These are phyloP conservation scores for Colinus virginianus DNA, from an alignment of 2,113 vertebrate species.

Conservation along the genomic window DNA sequence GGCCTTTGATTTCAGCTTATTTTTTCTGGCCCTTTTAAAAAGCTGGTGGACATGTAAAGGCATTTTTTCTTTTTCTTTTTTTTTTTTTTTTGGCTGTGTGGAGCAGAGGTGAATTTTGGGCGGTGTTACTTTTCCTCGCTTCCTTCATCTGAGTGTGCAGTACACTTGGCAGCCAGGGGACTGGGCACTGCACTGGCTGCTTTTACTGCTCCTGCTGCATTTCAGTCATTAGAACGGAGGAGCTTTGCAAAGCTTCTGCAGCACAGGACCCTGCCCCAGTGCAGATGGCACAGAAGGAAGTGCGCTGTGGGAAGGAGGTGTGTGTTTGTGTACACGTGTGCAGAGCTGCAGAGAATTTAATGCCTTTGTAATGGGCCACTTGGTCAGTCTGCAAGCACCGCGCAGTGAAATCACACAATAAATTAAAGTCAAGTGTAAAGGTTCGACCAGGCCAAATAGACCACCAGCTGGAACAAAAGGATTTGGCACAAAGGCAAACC, in stretches of 20 bases:
- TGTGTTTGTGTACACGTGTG: neutral
- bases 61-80: neutral
- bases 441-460: constrained; percentile 35
- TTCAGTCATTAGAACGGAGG: constrained; percentile 42
- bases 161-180: constrained; percentile 51
- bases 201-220: constrained; percentile 58
- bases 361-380: constrained; percentile 1
- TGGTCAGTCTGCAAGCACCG: neutral
- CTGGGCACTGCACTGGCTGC: constrained; percentile 10
- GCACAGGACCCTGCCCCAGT: constrained; percentile 20
- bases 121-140: constrained; percentile 24
- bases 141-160: neutral
- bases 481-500: constrained; percentile 51
- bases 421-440: constrained; percentile 23
- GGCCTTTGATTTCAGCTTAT: constrained; percentile 55
- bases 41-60: neutral
- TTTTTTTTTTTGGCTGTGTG: neutral
- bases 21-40: neutral
- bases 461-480: constrained; percentile 48
- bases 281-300: constrained; percentile 51
- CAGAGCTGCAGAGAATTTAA: neutral
- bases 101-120: constrained; percentile 24
- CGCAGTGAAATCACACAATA: constrained; percentile 40
- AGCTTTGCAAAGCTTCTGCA: constrained; percentile 40
- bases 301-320: neutral